Base-by-base conservation (phyloP, 2,113 vertebrate genomes). In the Formicarius rufipectus region DNA sequence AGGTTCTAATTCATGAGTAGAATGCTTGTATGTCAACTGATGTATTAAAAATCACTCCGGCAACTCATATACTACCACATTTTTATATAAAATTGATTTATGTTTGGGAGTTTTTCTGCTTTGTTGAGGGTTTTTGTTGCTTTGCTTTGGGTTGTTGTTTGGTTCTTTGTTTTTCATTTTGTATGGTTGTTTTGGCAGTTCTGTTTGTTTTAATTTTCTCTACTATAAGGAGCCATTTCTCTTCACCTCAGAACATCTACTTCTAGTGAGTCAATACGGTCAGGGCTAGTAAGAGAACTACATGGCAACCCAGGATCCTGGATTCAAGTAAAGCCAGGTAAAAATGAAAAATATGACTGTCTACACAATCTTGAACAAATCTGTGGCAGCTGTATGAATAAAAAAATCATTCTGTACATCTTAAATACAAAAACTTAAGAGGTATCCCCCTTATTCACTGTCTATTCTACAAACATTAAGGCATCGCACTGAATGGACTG, bases 171-270 rank as follows among this genome's bases (percentile, higher is more conserved):
- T 44, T 25, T 0, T 4, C 25, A 40, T 68, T 45, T 78, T 39
- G 2, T 64, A 40, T 1, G 0, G 14, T 25, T 21, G 1, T 31
- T 88, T 63, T 47, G 17, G 24, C 6, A 4, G 17, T 9, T 63
- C 79, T 55, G 2, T 28, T 52, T 59, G 7, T 4, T 37, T 58
- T 45, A 3, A 28, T 75, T 78, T 71, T 12, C 1, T 37, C 44
- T 86, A 67, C 8, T 53, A 14, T 23, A 64, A 64, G 1, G 2
- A 83, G 12, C n/a, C 71, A 59, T n/a, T 86, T 75, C 56, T 75
- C 52, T 76, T 79, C 27, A 45, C 8, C 25, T 84, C 35, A 39
- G 23, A 76, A 50, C 2, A 59, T 27, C n/a, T 66, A n/a, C 20
- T 73, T 85, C 79, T 40, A 24, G 3, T 33, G 28, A 86, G 30